A percentile compares a stretch with the other conserved stretches of the same genome.
These are phyloP conservation scores for Tamias sibiricus DNA, from an alignment of 2,113 vertebrate genomes.

Conservation along the genomic window DNA sequence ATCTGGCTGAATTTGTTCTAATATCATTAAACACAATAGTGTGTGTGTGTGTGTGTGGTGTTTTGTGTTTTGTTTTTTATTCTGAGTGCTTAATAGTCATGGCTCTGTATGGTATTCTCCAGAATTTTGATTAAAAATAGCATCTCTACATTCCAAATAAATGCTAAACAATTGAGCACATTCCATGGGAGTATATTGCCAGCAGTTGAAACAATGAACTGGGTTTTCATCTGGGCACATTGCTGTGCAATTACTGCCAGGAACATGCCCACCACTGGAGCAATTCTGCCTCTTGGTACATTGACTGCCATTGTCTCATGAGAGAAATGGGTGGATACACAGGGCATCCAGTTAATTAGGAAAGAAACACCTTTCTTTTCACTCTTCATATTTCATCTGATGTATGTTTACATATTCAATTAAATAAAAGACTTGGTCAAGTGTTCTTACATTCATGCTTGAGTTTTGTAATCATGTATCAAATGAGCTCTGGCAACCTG, in stretches of 20 bases:
- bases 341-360: neutral
- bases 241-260: neutral
- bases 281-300: neutral
- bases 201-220: neutral
- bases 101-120: neutral
- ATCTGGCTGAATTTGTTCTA: neutral
- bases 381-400: neutral
- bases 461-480: neutral
- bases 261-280: neutral
- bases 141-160: neutral
- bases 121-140: constrained; percentile 26
- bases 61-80: constrained; percentile 29
- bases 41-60: too few relatives aligned
- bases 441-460: neutral
- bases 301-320: neutral
- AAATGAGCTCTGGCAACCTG: neutral
- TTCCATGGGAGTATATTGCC: neutral
- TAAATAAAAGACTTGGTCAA: neutral
- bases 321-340: neutral
- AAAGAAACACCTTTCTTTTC: neutral
- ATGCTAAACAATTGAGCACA: neutral
- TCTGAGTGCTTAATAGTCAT: neutral
- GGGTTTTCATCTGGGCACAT: neutral
- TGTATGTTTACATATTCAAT: neutral
- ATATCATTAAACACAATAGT: neutral